phyloP scores from a whole-genome alignment of 2,888 invertebrate species.

The Hybos culiciformis region DNA sequence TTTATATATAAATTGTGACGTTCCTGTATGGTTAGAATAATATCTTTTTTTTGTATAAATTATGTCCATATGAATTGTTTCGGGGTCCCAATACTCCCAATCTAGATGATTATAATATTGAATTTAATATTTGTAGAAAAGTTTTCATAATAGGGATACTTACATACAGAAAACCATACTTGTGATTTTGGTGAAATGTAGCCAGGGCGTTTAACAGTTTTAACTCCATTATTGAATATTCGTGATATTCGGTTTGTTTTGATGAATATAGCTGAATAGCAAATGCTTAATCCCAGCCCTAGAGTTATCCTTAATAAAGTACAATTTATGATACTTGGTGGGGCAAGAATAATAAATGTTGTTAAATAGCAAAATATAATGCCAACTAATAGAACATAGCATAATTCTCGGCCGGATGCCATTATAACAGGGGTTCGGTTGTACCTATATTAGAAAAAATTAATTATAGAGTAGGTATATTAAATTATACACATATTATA shows the following conservation, averaged over 20 bases:
- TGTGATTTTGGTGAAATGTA: constrained; percentile 66
- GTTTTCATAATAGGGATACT: constrained; percentile 23
- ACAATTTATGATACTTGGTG: constrained; percentile 50
- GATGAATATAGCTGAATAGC: constrained; percentile 61
- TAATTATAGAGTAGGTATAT: not conserved
- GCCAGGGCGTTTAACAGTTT: constrained; percentile 54
- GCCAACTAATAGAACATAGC: constrained; percentile 59
- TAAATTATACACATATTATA: too few relatives aligned
- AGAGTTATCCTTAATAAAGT: constrained; percentile 51
- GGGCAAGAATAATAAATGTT: constrained; percentile 55
- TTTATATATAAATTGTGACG: too few relatives aligned
- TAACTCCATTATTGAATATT: constrained; percentile 57
- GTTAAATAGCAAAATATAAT: constrained; percentile 55
- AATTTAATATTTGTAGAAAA: too few relatives aligned
- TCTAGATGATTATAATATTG: too few relatives aligned
- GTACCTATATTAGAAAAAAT: constrained; percentile 21
- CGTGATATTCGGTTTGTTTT: constrained; percentile 62
- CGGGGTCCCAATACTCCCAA: too few relatives aligned
- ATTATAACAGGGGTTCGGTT: constrained; percentile 56
- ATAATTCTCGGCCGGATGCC: constrained; percentile 64
- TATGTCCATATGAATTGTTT: too few relatives aligned
- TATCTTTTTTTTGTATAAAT: too few relatives aligned
- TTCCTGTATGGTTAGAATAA: too few relatives aligned
- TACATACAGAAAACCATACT: constrained; percentile 52
- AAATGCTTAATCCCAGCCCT: constrained; percentile 56